A percentile compares a stretch with the other conserved stretches of the same genome.
Conservation (phyloP, 1,140 invertebrate species). For the Diabrotica virgifera region DNA sequence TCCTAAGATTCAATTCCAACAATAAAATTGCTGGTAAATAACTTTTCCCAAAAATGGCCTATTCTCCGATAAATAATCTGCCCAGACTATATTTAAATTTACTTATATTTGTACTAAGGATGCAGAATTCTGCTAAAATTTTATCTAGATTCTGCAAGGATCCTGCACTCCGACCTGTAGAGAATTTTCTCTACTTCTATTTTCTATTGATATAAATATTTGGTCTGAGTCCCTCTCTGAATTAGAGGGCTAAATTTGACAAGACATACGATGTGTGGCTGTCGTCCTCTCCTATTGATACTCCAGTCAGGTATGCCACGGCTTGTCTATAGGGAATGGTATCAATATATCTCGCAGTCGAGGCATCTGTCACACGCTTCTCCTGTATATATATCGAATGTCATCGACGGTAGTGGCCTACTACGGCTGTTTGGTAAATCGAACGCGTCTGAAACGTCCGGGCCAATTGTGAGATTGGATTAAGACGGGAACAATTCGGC, state of each 20-base stretch:
- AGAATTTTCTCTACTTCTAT: too few species aligned
- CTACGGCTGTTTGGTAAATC: slow-evolving; percentile 29
- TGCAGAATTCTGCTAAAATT: too few species aligned
- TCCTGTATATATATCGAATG: slow-evolving; percentile 36
- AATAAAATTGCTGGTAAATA: too few species aligned
- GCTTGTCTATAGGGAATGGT: slow-evolving; percentile 32
- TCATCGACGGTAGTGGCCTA: slow-evolving; percentile 24
- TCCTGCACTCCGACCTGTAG: too few species aligned
- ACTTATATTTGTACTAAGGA: too few species aligned
- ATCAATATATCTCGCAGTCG: slow-evolving; percentile 35
- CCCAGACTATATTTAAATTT: too few species aligned
- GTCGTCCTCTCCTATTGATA: slow-evolving; percentile 29
- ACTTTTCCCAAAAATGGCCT: too few species aligned
- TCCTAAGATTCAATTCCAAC: too few species aligned
- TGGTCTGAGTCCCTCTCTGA: too few species aligned
- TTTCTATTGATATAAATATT: too few species aligned
- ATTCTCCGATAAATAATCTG: too few species aligned
- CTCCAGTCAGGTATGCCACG: slow-evolving; percentile 31
- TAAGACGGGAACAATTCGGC: slow-evolving; percentile 15
- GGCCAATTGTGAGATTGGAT: slow-evolving; percentile 28
- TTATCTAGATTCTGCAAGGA: too few species aligned
- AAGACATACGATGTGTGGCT: slow-evolving; percentile 37
- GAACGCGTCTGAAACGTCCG: slow-evolving; percentile 28
- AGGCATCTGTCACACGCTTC: slow-evolving; percentile 38
- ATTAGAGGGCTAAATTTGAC: slow-evolving; percentile 32